phyloP scores from a whole-genome alignment of 2,888 invertebrate species.

The Ichneumon xanthorius region DNA sequence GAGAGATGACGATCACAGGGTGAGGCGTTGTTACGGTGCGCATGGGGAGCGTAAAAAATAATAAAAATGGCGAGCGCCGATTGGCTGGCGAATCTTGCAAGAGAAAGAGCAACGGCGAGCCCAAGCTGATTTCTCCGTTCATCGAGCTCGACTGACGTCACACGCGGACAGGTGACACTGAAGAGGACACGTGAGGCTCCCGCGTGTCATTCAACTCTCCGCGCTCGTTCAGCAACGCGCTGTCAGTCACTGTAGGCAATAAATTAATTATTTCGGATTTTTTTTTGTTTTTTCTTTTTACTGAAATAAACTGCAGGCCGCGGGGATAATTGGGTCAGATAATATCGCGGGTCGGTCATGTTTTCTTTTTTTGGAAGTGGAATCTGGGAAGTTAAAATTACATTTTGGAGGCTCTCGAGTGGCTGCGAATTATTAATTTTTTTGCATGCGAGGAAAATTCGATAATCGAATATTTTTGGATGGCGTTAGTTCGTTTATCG shows the following conservation, averaged over 20 bases:
- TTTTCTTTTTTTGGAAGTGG: too few species aligned
- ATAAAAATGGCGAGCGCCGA: constrained; percentile 66
- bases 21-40: constrained; percentile 38
- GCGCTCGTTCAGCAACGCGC: not conserved
- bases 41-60: constrained; percentile 52
- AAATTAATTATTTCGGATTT: not conserved
- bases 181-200: constrained; percentile 62
- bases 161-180: constrained; percentile 58
- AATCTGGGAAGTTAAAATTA: too few species aligned
- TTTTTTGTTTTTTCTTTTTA: not conserved
- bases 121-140: constrained; percentile 54
- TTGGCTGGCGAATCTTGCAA: constrained; percentile 70
- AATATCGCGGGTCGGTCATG: too few species aligned
- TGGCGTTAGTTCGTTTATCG: too few species aligned
- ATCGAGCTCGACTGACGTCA: constrained; percentile 68
- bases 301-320: too few species aligned
- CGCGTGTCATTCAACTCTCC: constrained; percentile 50
- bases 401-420: too few species aligned
- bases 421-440: too few species aligned
- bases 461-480: too few species aligned
- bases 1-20: constrained; percentile 49
- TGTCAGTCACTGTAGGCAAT: constrained; percentile 20
- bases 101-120: constrained; percentile 18
- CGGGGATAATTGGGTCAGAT: too few species aligned
- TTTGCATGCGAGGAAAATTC: too few species aligned